Evolutionary conservation across 2,797 vertebrate species (phyloP).

Genomic region (Falco biarmicus): DNA sequence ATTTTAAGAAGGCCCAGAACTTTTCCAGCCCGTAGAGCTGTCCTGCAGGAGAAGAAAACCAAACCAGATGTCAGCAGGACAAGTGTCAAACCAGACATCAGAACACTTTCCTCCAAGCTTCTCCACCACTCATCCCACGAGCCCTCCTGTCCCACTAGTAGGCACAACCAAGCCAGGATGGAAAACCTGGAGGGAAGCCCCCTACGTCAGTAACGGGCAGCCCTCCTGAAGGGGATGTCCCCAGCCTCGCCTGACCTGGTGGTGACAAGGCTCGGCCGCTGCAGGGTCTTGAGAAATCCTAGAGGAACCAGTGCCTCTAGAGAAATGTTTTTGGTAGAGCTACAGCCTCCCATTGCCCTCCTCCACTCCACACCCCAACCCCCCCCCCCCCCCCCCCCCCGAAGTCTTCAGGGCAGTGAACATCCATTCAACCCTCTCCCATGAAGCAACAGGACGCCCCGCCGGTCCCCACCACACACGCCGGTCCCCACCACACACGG

Average conservation of each 20-base stretch:
- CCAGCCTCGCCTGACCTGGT: background rate
- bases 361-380: background rate
- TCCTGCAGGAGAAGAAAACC: conserved; percentile 73
- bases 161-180: background rate
- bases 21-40: conserved; percentile 98
- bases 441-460: background rate
- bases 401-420: background rate
- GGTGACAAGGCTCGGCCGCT: background rate
- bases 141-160: background rate
- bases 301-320: background rate
- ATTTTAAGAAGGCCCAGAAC: conserved; percentile 99
- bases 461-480: fast-evolving
- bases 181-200: background rate
- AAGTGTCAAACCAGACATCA: background rate
- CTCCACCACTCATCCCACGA: background rate
- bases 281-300: background rate
- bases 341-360: background rate
- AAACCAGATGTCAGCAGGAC: background rate
- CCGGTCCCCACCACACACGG: no score
- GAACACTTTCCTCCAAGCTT: background rate
- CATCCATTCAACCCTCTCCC: background rate
- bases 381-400: no score
- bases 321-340: background rate
- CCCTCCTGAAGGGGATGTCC: background rate
- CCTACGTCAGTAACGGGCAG: background rate